A percentile compares a stretch with the other conserved stretches of the same genome.
These are phyloP conservation scores for Champsocephalus gunnari DNA, from an alignment of 2,797 vertebrate species.

Conservation along the genomic window DNA sequence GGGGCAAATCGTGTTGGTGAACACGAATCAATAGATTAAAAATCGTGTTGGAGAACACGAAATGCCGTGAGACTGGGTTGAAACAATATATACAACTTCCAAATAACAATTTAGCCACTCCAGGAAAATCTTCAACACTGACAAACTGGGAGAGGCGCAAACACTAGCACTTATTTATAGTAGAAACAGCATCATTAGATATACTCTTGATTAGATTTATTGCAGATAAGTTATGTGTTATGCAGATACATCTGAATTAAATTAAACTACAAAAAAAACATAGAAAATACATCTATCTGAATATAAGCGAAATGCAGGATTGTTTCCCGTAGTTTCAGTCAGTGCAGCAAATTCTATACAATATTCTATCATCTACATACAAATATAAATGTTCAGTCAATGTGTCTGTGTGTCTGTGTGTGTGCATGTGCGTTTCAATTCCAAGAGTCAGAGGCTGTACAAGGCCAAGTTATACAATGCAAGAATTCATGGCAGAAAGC, in stretches of 20 bases:
- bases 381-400: no score
- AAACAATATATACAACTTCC: background rate
- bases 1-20: no score
- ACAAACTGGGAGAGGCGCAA: background rate
- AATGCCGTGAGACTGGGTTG: no score
- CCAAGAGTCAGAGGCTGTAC: slow-evolving; percentile 47
- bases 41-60: no score
- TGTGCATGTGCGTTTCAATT: slow-evolving; percentile 26
- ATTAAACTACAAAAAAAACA: background rate
- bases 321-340: no score
- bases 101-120: background rate
- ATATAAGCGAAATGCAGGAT: background rate
- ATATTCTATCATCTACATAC: no score
- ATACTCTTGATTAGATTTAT: slow-evolving; percentile 7
- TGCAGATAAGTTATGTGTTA: background rate
- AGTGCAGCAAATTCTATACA: no score
- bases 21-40: no score
- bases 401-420: slow-evolving; percentile 14
- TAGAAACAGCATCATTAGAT: background rate
- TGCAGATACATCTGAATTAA: no score
- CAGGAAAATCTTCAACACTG: slow-evolving; percentile 11
- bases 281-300: background rate
- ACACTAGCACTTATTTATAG: background rate
- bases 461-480: slow-evolving; percentile 63
- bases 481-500: slow-evolving; percentile 59